Evolutionary conservation across 2,113 vertebrate genomes (phyloP).

Genomic region (Meleagris gallopavo): DNA sequence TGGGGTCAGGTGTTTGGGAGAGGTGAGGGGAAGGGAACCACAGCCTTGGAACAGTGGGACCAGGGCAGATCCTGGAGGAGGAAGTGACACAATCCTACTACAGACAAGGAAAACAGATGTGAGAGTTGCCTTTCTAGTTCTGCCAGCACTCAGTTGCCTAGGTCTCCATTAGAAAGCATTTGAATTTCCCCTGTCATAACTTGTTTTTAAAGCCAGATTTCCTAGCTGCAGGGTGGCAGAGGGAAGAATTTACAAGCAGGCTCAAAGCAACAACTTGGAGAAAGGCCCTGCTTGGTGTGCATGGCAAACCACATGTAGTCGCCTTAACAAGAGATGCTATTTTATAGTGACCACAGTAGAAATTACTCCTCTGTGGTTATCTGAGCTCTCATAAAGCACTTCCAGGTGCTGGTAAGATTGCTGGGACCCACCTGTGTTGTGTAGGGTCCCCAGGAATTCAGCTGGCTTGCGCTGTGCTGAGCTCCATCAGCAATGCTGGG

Average conservation of each 20-base stretch:
- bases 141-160: not conserved
- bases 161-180: not conserved
- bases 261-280: slow-evolving; percentile 29
- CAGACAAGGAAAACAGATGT: not conserved
- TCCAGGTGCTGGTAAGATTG: not conserved
- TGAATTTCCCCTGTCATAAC: slow-evolving; percentile 42
- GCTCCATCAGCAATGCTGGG: not conserved
- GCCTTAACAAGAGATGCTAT: not conserved
- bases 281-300: slow-evolving; percentile 30
- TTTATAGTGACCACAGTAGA: not conserved
- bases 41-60: not conserved
- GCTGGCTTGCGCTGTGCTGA: not conserved
- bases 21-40: not conserved
- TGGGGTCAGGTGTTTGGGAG: not conserved
- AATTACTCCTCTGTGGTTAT: not conserved
- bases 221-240: slow-evolving; percentile 30
- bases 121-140: not conserved
- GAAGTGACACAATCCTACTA: not conserved
- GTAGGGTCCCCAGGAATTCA: not conserved
- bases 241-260: slow-evolving; percentile 19
- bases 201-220: slow-evolving; percentile 58
- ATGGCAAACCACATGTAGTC: not conserved
- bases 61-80: not conserved
- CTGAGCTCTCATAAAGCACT: not conserved
- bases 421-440: not conserved